phyloP scores from a whole-genome alignment of 1,140 invertebrate genomes.

The Antheraea mylitta region DNA sequence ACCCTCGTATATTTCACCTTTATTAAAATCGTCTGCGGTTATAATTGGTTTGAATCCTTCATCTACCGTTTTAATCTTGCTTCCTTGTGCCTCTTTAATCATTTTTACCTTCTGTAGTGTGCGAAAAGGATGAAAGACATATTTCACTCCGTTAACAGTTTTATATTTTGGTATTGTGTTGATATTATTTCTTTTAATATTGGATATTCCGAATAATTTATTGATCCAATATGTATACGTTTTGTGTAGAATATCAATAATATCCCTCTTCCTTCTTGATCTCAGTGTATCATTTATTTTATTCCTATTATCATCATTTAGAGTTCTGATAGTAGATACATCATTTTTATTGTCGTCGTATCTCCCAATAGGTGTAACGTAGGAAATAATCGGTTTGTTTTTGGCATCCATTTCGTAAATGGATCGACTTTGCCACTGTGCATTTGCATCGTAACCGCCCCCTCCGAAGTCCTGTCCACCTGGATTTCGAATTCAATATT shows the following conservation, averaged over 20 bases:
- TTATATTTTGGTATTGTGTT: constrained; percentile 45
- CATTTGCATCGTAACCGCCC: constrained; percentile 69
- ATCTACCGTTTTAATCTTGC: constrained; percentile 31
- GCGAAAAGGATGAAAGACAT: constrained; percentile 48
- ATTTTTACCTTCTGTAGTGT: constrained; percentile 36
- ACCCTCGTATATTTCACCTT: constrained; percentile 58
- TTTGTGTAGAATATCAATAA: constrained; percentile 52
- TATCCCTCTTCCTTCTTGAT: constrained; percentile 46
- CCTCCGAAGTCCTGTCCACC: constrained; percentile 59
- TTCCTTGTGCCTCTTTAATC: constrained; percentile 37
- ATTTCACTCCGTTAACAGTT: constrained; percentile 55
- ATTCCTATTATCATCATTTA: neutral
- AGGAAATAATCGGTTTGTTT: constrained; percentile 39
- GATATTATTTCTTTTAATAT: constrained; percentile 31
- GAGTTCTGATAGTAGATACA: neutral
- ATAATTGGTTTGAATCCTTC: constrained; percentile 45
- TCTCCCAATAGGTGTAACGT: constrained; percentile 33
- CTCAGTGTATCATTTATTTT: constrained; percentile 18
- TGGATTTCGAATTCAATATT: constrained; percentile 39
- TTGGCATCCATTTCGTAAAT: constrained; percentile 46
- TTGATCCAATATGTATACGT: constrained; percentile 53
- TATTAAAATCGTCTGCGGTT: constrained; percentile 56
- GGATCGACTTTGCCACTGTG: constrained; percentile 70
- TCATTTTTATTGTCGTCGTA: constrained; percentile 29
- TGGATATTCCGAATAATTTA: constrained; percentile 40